Evolutionary conservation across 2,888 invertebrate species (phyloP), one percentile per base, ranked within the genome.

Genomic region (Fragum whitleyi): DNA sequence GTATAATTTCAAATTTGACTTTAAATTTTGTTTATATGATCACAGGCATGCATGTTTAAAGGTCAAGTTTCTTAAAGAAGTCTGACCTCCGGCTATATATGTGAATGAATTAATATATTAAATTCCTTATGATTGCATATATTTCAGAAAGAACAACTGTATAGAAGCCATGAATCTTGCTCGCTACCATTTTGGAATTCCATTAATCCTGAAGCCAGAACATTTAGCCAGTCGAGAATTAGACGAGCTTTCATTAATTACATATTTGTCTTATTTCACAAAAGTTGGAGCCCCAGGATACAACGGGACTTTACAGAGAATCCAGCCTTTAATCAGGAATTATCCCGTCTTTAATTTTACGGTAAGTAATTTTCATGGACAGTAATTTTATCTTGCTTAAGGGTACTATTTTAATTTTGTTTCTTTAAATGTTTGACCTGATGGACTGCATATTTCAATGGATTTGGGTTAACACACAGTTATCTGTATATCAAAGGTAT

Each of bases 211-310:
- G 84, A 97, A 98, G 89, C 98, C 99, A 0, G 98, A 99, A 94
- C 98, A 99, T 94, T 95, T 99, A 87, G 97, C 98, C 0, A 98
- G 98, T 0, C 97, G 97, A 0, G 97, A 98, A 96, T 95, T 99
- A 85, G 99, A 99, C 92, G 99, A 99, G 94, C 95, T 98, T 5
- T 99, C 99, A 0, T 98, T 98, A 84, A 98, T 99, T 97, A 99
- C 99, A 0, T 99, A 99, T 94, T 95, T 99, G 68, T 98, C 98
- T 0, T 99, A 99, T 94, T 99, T 99, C 94, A 98, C 99, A 97
- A 98, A 98, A 92, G 97, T 98, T 32, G 97, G 97, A 72, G 98
- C 98, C 1, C 97, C 99, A 0, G 95, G 99, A 2, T 98, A 98
- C 94, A 96, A 96, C 92, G 97, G 98, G 0, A 98, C 99, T 0